Evolutionary conservation across 2,888 invertebrate genomes (phyloP).

Genomic region (Meta bourneti): DNA sequence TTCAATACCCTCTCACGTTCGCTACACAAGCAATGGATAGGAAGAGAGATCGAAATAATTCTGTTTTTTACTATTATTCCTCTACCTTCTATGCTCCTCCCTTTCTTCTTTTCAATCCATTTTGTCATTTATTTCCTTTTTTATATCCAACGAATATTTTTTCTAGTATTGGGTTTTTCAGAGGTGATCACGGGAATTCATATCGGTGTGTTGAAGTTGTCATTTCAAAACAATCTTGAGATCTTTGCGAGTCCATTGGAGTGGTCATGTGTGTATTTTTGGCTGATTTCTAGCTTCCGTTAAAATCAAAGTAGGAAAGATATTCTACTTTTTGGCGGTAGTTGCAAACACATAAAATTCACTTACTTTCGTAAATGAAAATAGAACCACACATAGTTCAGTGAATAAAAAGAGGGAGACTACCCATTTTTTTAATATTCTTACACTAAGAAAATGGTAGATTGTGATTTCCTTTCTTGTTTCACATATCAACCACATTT

Average conservation of each 20-base stretch:
- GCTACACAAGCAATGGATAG: conserved; percentile 40
- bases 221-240: conserved; percentile 41
- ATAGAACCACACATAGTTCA: not conserved
- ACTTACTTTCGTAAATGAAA: not conserved
- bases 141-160: not conserved
- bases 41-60: conserved; percentile 56
- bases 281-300: not conserved
- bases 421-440: too few relatives aligned
- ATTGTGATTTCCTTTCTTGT: too few relatives aligned
- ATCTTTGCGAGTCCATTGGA: not conserved
- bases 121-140: conserved; percentile 16
- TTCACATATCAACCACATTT: too few relatives aligned
- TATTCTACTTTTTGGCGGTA: not conserved
- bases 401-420: too few relatives aligned
- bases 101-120: conserved; percentile 3
- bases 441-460: too few relatives aligned
- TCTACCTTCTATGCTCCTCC: conserved; percentile 1
- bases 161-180: conserved; percentile 46
- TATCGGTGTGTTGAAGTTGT: conserved; percentile 38
- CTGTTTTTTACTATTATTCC: conserved; percentile 18
- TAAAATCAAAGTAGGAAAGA: not conserved
- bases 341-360: not conserved
- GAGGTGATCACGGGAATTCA: conserved; percentile 40
- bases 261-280: not conserved
- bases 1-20: conserved; percentile 63